Percentiles rank a stretch among this genome's conserved stretches.
These are phyloP conservation scores for Musca vetustissima DNA, from an alignment of 1,140 invertebrate genomes.

Conservation along the genomic window DNA sequence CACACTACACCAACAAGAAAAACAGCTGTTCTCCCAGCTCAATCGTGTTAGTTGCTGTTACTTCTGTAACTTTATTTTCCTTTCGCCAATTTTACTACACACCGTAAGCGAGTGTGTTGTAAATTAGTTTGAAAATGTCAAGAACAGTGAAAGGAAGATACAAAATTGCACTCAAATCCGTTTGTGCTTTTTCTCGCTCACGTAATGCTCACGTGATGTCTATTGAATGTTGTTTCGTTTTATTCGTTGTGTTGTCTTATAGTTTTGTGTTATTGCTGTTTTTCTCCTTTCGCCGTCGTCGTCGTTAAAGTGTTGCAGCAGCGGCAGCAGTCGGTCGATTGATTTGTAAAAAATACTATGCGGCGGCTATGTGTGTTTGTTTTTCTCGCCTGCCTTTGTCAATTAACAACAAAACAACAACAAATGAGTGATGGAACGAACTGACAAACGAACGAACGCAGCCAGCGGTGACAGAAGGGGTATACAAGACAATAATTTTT, in stretches of 20 bases:
- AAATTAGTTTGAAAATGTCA: too few species aligned
- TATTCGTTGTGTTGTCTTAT: conserved; percentile 23
- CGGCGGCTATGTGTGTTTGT: conserved; percentile 12
- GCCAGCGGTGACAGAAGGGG: neutral
- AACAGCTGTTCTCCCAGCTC: too few species aligned
- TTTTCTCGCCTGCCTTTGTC: conserved; percentile 6
- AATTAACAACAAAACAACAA: conserved; percentile 25
- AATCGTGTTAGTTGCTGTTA: too few species aligned
- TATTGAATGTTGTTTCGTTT: conserved; percentile 20
- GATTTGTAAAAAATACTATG: neutral
- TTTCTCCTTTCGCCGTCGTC: conserved; percentile 11
- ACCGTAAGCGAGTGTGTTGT: too few species aligned
- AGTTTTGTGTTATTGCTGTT: conserved; percentile 7
- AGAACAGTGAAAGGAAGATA: neutral
- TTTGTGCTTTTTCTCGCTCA: too few species aligned
- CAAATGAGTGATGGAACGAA: conserved; percentile 6
- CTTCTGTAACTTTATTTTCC: too few species aligned
- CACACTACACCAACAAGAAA: too few species aligned
- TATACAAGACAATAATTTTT: too few species aligned
- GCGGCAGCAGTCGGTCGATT: neutral
- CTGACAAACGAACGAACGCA: too few species aligned
- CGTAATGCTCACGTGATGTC: conserved; percentile 27
- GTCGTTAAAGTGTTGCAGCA: too few species aligned
- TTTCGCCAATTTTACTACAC: too few species aligned
- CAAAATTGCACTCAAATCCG: too few species aligned